These are phyloP conservation scores for Herpailurus yagouaroundi DNA, from an alignment of 2,113 vertebrate genomes.

Conservation along the genomic window DNA sequence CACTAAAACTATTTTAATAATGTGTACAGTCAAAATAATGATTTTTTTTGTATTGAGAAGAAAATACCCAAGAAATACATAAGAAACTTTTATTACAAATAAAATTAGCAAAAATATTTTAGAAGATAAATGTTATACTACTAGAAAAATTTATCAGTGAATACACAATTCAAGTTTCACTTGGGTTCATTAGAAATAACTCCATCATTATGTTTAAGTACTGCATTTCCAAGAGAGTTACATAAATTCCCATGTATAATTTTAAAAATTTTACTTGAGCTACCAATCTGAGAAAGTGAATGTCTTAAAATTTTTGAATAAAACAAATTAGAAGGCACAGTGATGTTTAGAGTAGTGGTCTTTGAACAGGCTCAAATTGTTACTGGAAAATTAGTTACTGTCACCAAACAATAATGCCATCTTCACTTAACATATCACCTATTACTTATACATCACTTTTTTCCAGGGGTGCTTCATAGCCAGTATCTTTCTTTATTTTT, in stretches of 20 bases:
- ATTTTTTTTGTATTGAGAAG: slow-evolving; percentile 13
- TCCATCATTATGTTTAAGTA: neutral
- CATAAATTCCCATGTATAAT: neutral
- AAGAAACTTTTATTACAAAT: neutral
- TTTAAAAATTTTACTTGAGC: neutral
- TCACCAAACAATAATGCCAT: neutral
- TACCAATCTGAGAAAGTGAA: neutral
- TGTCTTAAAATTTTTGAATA: neutral
- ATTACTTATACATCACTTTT: neutral
- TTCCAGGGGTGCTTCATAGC: neutral
- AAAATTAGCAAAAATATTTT: neutral
- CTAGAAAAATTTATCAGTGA: neutral
- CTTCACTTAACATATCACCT: neutral
- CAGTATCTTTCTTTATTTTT: neutral
- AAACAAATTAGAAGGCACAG: neutral
- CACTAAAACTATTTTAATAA: neutral
- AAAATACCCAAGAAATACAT: slow-evolving; percentile 24
- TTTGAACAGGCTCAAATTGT: neutral
- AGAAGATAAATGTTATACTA: neutral
- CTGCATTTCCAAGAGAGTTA: slow-evolving; percentile 23
- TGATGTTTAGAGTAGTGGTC: neutral
- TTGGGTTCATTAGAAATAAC: neutral
- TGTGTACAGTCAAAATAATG: slow-evolving; percentile 23
- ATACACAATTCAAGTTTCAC: slow-evolving; percentile 16
- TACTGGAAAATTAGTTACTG: neutral